Percentiles rank a stretch among this genome's conserved stretches.
Evolutionary conservation across 2,113 vertebrate genomes (phyloP).

Genomic region (Stigmatopora nigra): DNA sequence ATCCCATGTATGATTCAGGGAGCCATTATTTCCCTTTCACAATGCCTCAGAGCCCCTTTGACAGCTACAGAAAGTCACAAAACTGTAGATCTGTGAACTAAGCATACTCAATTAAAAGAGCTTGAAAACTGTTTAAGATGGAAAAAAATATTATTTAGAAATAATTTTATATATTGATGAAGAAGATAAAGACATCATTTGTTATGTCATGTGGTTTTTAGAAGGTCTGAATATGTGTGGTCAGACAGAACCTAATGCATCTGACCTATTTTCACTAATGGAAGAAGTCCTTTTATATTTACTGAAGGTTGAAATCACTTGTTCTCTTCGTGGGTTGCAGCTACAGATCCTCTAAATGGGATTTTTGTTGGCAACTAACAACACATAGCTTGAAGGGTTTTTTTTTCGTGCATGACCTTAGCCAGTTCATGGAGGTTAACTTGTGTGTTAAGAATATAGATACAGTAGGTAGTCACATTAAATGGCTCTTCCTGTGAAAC

Average conservation of each 20-base stretch:
- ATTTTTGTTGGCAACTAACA: conserved; percentile 26
- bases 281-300: conserved; percentile 62
- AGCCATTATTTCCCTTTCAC: conserved; percentile 57
- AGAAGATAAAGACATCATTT: conserved; percentile 13
- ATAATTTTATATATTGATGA: conserved; percentile 24
- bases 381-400: conserved; percentile 44
- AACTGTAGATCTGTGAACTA: conserved; percentile 20
- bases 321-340: conserved; percentile 49
- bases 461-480: conserved; percentile 10
- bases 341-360: conserved; percentile 32
- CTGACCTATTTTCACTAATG: conserved; percentile 69
- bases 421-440: conserved; percentile 40
- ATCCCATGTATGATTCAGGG: conserved; percentile 56
- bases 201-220: conserved; percentile 37
- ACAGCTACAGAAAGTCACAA: conserved; percentile 35
- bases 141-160: conserved; percentile 7
- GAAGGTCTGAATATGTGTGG: conserved; percentile 41
- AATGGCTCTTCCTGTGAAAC: conserved; percentile 26
- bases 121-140: conserved; percentile 28
- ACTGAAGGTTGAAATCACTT: conserved; percentile 66
- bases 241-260: conserved; percentile 54
- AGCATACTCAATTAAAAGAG: conserved; percentile 13
- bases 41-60: conserved; percentile 31
- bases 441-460: conserved; percentile 53
- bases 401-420: conserved; percentile 38